These are phyloP conservation scores for Lasiurus borealis DNA, from an alignment of 2,113 vertebrate genomes.

Conservation along the genomic window DNA sequence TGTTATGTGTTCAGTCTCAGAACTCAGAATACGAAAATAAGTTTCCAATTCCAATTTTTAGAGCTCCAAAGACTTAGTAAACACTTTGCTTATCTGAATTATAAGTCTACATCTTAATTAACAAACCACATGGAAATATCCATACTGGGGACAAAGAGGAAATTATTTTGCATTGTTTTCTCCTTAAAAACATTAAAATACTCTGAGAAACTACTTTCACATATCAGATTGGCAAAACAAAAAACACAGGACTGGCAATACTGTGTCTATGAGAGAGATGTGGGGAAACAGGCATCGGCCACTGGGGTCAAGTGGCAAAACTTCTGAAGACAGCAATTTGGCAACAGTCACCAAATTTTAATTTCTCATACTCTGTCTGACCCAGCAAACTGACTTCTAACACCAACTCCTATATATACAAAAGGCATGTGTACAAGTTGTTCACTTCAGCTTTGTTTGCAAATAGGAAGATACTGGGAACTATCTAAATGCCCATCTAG, in stretches of 20 bases:
- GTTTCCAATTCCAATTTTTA: not conserved
- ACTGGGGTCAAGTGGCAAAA: not conserved
- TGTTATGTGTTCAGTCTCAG: not conserved
- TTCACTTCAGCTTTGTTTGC: not conserved
- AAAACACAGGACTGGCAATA: not conserved
- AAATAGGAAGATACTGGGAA: not conserved
- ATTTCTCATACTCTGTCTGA: not conserved
- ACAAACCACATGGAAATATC: constrained; percentile 14
- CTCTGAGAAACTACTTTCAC: not conserved
- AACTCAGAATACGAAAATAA: not conserved
- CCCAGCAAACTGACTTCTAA: not conserved
- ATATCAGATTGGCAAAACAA: not conserved
- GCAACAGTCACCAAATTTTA: not conserved
- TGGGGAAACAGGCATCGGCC: not conserved
- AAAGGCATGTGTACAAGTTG: not conserved
- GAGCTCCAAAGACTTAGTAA: not conserved
- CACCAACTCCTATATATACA: not conserved
- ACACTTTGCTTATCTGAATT: not conserved
- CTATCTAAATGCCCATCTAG: not conserved
- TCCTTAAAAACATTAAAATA: constrained; percentile 17
- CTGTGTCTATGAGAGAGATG: not conserved
- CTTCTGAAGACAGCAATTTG: not conserved
- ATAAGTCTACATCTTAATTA: not conserved
- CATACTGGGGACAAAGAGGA: not conserved
- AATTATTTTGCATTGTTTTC: not conserved